A percentile compares a stretch with the other conserved stretches of the same genome.
These are phyloP conservation scores for Cryptocephalus moraei DNA, from an alignment of 2,888 invertebrate species.

Conservation along the genomic window DNA sequence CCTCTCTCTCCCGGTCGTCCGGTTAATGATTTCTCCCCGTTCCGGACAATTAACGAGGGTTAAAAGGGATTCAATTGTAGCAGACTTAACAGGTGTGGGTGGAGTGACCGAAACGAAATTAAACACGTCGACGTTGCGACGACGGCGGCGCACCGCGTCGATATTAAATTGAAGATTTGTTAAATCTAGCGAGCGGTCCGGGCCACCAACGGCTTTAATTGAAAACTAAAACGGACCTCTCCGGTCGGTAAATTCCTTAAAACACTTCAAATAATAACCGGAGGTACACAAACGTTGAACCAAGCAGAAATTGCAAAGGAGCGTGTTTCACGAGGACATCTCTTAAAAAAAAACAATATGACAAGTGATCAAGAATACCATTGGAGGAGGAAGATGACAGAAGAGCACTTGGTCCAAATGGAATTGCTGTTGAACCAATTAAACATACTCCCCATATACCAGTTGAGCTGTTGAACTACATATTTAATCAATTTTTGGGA, in stretches of 20 bases:
- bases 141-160: conserved; percentile 1
- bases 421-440: too few relatives aligned
- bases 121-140: conserved; percentile 26
- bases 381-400: too few relatives aligned
- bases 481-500: too few relatives aligned
- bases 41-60: conserved; percentile 40
- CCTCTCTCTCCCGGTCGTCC: conserved; percentile 20
- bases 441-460: too few relatives aligned
- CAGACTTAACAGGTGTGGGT: conserved; percentile 38
- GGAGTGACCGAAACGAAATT: conserved; percentile 33
- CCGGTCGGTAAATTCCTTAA: neutral
- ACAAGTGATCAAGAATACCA: too few relatives aligned
- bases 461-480: too few relatives aligned
- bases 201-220: conserved; percentile 1
- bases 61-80: conserved; percentile 38
- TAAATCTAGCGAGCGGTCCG: conserved; percentile 4
- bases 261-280: too few relatives aligned
- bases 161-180: conserved; percentile 13
- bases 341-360: too few relatives aligned
- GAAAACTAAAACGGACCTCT: neutral
- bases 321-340: too few relatives aligned
- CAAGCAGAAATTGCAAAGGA: too few relatives aligned
- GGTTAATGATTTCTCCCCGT: conserved; percentile 37
- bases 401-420: too few relatives aligned
- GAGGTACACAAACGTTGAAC: too few relatives aligned